Base-by-base conservation (phyloP, 2,113 vertebrate genomes). In the Chaetops frenatus region DNA sequence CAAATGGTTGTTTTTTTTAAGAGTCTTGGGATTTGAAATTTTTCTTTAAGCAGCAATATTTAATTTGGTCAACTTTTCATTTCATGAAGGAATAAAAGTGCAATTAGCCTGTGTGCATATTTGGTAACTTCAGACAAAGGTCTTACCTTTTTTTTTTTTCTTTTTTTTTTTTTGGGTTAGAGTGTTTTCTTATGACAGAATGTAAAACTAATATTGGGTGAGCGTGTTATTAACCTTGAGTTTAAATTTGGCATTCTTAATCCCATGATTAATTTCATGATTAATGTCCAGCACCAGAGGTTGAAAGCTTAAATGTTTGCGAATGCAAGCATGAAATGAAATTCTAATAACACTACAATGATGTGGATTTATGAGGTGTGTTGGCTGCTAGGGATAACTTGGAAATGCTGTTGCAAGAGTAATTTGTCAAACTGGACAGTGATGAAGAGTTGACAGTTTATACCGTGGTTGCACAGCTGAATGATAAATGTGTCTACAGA, bases 261-360 rank as follows among this genome's bases (percentile, higher is more conserved):
- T 98, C 92, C 92, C 93, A 83, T 97, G 97, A 98, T 98, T 98
- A 98, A 98, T 97, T 96, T 81, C 92, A 92, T 97, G 96, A 98
- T 98, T 98, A 98, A 98, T 97, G 96, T 88, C 93, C 96, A 96
- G 86, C 93, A 97, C 92, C 97, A 97, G 97, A 97, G 97, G 95
- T 96, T 97, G 97, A 96, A 97, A 96, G 97, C 97, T 97, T 98
- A 97, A 98, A 96, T 97, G 96, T 98, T 97, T 97, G 97, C 88
- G n/a, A 97, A 97, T 96, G 92, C n/a, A 88, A 98, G 97, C 97
- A 96, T 97, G 97, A 98, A 98, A 98, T 98, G 96, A 98, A 98
- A 98, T 97, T 97, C 96, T 97, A 97, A 97, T 97, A 97, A 97
- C 88, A 82, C 77, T 91, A 96, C 97, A 97, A 86, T 96, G 95